Evolutionary conservation across 2,113 vertebrate species (phyloP).

Genomic region (Lasiurus borealis): DNA sequence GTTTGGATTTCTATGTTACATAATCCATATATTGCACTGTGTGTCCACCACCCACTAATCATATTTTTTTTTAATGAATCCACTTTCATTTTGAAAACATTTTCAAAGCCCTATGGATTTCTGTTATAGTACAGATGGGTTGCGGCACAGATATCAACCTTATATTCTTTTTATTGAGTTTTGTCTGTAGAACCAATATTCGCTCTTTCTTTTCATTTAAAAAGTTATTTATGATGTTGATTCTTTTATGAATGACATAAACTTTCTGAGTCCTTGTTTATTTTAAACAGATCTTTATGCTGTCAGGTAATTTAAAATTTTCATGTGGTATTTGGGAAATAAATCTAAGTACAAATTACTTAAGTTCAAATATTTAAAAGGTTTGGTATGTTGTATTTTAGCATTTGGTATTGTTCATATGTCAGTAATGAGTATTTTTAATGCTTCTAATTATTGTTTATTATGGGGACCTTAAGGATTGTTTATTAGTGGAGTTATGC

Average conservation of each 20-base stretch:
- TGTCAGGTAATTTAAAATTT: not conserved
- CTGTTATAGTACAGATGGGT: not conserved
- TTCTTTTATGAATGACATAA: not conserved
- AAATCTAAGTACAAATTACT: not conserved
- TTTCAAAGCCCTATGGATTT: not conserved
- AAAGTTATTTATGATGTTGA: not conserved
- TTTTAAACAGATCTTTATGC: not conserved
- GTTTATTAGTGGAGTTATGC: not conserved
- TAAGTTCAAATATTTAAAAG: constrained; percentile 6
- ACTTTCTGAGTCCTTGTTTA: not conserved
- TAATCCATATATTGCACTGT: too few relatives aligned
- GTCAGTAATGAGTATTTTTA: not conserved
- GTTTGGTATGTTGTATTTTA: not conserved
- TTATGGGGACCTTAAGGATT: not conserved
- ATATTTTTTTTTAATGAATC: not conserved
- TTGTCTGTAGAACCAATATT: not conserved
- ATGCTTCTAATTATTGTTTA: not conserved
- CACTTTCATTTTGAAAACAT: not conserved
- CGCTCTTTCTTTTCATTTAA: not conserved
- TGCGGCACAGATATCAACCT: not conserved
- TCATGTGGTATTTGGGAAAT: not conserved
- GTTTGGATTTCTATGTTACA: too few relatives aligned
- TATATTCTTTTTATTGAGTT: not conserved
- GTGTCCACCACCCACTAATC: not conserved
- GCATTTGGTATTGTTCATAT: not conserved